These are phyloP conservation scores for Cheilosia vulpina DNA, from an alignment of 2,888 invertebrate genomes.

Conservation along the genomic window DNA sequence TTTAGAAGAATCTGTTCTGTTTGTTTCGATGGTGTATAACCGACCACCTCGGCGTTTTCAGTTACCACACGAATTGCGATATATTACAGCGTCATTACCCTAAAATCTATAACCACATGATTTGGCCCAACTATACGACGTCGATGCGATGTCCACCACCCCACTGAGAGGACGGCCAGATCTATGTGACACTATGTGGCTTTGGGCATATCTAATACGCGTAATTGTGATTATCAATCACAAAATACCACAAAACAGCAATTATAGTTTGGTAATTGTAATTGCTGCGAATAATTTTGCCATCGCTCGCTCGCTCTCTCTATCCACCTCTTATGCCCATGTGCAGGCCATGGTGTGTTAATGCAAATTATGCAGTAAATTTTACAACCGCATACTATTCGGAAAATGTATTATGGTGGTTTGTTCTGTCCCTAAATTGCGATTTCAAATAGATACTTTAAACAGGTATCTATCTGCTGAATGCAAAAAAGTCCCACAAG, in stretches of 20 bases:
- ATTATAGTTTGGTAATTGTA: constrained; percentile 75
- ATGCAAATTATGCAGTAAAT: constrained; percentile 75
- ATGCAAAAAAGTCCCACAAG: no score
- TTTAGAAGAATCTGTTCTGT: constrained; percentile 28
- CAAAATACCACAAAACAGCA: constrained; percentile 75
- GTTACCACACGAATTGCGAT: constrained; percentile 59
- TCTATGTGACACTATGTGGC: constrained; percentile 69
- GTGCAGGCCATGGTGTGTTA: constrained; percentile 56
- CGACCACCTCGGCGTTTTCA: constrained; percentile 32
- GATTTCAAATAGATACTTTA: constrained; percentile 16
- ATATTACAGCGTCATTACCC: constrained; percentile 54
- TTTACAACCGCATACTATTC: constrained; percentile 71
- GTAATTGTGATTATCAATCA: constrained; percentile 75
- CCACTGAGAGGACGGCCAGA: not conserved
- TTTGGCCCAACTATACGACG: constrained; percentile 11
- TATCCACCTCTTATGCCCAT: not conserved
- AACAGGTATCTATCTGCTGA: not conserved
- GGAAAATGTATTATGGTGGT: constrained; percentile 42
- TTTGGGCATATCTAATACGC: constrained; percentile 71
- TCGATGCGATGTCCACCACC: not conserved
- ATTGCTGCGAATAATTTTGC: constrained; percentile 71
- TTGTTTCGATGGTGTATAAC: not conserved
- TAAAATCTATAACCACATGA: constrained; percentile 68
- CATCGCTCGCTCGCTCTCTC: constrained; percentile 29
- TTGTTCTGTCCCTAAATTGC: constrained; percentile 53